A percentile compares a stretch with the other conserved stretches of the same genome.
Evolutionary conservation across 2,113 vertebrate genomes (phyloP).

Genomic region (Aphyosemion australe): DNA sequence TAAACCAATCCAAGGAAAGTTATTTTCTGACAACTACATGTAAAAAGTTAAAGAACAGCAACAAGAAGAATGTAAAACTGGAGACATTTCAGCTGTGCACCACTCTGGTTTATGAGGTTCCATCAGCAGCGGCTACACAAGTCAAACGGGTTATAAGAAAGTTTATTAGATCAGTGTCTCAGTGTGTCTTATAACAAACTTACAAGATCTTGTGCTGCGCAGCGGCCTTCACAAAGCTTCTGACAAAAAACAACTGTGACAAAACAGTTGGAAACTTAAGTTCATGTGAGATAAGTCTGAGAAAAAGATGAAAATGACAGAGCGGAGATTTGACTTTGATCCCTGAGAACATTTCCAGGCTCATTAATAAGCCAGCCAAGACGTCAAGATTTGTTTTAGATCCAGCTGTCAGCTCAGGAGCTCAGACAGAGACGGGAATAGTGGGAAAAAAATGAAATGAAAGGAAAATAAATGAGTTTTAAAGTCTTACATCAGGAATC

Average conservation of each 20-base stretch:
- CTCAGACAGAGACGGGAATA: slow-evolving; percentile 1
- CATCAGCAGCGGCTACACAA: background rate
- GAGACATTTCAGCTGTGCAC: background rate
- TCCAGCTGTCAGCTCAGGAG: background rate
- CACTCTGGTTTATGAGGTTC: background rate
- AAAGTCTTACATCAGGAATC: background rate
- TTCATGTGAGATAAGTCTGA: background rate
- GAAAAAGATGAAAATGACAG: background rate
- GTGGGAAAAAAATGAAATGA: background rate
- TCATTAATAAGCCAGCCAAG: background rate
- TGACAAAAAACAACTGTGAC: background rate
- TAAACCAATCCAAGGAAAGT: background rate
- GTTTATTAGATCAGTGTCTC: background rate
- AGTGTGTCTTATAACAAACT: background rate
- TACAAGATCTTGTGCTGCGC: background rate
- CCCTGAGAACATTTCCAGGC: background rate
- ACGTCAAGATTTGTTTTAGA: background rate
- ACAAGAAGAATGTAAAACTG: background rate
- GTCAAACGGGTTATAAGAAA: background rate
- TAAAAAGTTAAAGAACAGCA: background rate
- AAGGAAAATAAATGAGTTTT: background rate
- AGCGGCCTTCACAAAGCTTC: background rate
- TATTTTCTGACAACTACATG: no score
- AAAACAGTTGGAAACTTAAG: background rate
- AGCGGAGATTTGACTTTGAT: background rate